phyloP scores from a whole-genome alignment of 2,113 vertebrate genomes.

The Ctenomys sociabilis region DNA sequence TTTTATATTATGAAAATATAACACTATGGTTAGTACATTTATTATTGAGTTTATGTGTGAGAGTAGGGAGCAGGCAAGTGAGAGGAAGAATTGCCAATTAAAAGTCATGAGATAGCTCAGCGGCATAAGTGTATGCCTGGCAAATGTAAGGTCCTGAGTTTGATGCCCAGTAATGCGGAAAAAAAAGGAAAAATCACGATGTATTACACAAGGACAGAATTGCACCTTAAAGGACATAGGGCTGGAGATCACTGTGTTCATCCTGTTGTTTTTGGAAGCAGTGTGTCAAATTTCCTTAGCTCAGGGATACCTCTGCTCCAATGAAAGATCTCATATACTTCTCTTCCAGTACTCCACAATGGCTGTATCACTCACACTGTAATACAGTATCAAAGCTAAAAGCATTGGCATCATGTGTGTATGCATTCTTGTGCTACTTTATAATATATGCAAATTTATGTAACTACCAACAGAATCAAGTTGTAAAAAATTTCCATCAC shows the following conservation, averaged over 20 bases:
- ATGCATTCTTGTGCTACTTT: not conserved
- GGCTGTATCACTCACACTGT: no score
- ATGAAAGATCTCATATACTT: not conserved
- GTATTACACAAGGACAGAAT: not conserved
- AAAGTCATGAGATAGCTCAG: not conserved
- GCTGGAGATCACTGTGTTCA: not conserved
- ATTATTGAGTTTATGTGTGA: not conserved
- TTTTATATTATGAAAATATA: not conserved
- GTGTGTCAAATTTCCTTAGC: not conserved
- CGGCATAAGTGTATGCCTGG: no score
- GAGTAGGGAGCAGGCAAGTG: not conserved
- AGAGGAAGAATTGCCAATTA: not conserved
- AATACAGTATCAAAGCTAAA: not conserved
- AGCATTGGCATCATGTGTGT: not conserved
- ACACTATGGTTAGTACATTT: not conserved
- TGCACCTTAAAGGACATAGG: not conserved
- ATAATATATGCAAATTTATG: not conserved
- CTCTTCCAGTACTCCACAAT: not conserved
- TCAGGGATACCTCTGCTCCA: not conserved
- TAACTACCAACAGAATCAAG: not conserved
- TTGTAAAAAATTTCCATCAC: not conserved
- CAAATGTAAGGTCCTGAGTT: no score
- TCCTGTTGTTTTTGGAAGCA: not conserved
- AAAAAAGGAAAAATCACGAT: not conserved
- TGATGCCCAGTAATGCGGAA: no score